phyloP scores from a whole-genome alignment of 2,797 vertebrate genomes.

The Cephalopachus bancanus region DNA sequence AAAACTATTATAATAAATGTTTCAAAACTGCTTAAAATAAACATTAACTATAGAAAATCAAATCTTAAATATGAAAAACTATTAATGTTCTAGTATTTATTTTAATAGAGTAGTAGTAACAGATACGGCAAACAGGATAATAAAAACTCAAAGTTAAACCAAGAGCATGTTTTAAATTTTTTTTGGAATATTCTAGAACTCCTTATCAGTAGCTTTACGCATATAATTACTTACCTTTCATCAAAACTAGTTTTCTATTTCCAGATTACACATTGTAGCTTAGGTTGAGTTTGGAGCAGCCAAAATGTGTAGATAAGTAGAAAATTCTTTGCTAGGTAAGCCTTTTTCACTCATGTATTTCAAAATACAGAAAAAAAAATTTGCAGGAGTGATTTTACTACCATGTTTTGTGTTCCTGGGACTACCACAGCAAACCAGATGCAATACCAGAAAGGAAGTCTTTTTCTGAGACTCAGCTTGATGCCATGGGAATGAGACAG shows the following conservation, averaged over 20 bases:
- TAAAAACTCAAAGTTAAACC: slow-evolving; percentile 25
- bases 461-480: neutral
- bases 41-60: slow-evolving; percentile 47
- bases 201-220: neutral
- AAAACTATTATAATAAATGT: slow-evolving; percentile 43
- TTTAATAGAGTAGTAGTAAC: slow-evolving; percentile 35
- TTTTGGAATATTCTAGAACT: slow-evolving; percentile 51
- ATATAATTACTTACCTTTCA: neutral
- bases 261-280: neutral
- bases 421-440: neutral
- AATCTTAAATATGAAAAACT: slow-evolving; percentile 61
- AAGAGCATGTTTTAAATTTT: neutral
- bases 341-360: neutral
- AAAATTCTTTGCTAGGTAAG: slow-evolving; percentile 36
- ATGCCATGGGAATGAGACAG: neutral
- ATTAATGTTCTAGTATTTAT: neutral
- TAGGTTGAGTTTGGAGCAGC: neutral
- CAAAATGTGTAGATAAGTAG: neutral
- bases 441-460: slow-evolving; percentile 5
- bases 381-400: slow-evolving; percentile 20
- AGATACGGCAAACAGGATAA: slow-evolving; percentile 21
- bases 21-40: slow-evolving; percentile 57
- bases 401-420: neutral
- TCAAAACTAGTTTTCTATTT: slow-evolving; percentile 15
- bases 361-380: neutral